Conservation (phyloP, 2,113 vertebrate genomes). For the Boleophthalmus pectinirostris region DNA sequence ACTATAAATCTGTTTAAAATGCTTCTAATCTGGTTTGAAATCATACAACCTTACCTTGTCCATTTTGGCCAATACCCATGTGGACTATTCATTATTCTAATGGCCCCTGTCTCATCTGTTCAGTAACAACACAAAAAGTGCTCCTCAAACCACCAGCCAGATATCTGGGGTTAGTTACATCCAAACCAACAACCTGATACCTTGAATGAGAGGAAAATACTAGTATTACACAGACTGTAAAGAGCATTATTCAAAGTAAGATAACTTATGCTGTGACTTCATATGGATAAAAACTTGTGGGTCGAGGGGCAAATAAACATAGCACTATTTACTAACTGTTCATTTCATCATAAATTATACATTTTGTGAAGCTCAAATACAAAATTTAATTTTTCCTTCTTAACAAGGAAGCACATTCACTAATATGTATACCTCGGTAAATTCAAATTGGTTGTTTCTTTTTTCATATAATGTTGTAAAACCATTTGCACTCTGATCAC, state of each 20-base stretch:
- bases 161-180: constrained; percentile 4
- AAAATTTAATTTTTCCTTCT: no score
- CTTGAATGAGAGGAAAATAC: constrained; percentile 7
- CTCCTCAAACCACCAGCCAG: constrained; percentile 10
- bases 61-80: not conserved
- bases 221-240: constrained; percentile 10
- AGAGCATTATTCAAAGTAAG: constrained; percentile 10
- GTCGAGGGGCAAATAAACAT: not conserved
- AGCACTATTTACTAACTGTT: not conserved
- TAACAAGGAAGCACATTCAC: no score
- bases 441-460: no score
- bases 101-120: not conserved
- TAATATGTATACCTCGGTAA: no score
- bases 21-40: not conserved
- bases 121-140: not conserved
- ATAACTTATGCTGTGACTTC: constrained; percentile 15
- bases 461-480: no score
- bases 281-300: not conserved
- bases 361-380: no score
- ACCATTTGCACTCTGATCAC: no score
- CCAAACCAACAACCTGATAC: not conserved
- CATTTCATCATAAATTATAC: no score
- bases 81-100: not conserved
- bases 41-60: not conserved
- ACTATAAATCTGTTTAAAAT: not conserved